Base-by-base conservation (phyloP, 1,140 invertebrate species). In the Nomia melanderi region DNA sequence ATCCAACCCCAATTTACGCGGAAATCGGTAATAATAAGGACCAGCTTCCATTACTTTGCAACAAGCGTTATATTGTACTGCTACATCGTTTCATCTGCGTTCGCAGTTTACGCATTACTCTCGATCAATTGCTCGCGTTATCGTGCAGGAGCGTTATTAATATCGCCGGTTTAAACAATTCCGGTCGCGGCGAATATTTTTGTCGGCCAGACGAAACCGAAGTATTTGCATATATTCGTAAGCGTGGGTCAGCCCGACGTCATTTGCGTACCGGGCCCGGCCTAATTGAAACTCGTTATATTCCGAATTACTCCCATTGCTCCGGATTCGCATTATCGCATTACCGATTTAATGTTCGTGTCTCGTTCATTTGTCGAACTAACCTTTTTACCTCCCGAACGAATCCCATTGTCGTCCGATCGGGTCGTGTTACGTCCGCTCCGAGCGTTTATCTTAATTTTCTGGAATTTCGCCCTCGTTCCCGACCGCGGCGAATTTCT, bases 201-300 rank as follows among this genome's bases (percentile, higher is more conserved):
- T 47, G 56, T n/a, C 47, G 67, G 31, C 56, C 44, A 67, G 23
- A 31, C 66, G 54, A 62, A 67, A 23, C 47, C 25, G n/a, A 8
- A 25, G 27, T 77, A 82, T 82, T 82, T 82, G 74, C 79, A 81
- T 82, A n/a, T n/a, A 53, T 62, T 63, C 44, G 63, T 76, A 57
- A 60, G n/a, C 27, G 29, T 6, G 41, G 76, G 44, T 72, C 44
- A n/a, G 39, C 62, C 25, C 73, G 33, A 72, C 60, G 50, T 67
- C 73, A 72, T 81, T 82, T 81, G 47, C 77, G 66, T 54, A 41
- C 25, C n/a, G n/a, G 9, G 56, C 23, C 17, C 62, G 50, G 62
- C 77, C 79, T 82, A 81, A 82, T 77, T 81, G 81, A 81, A 82
- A 82, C 73, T 82, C 66, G 62, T 82, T 82, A 81, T 64, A 77